Evolutionary conservation across 1,140 invertebrate genomes (phyloP), one percentile per base, ranked within the genome.

Genomic region (Bombus polaris): DNA sequence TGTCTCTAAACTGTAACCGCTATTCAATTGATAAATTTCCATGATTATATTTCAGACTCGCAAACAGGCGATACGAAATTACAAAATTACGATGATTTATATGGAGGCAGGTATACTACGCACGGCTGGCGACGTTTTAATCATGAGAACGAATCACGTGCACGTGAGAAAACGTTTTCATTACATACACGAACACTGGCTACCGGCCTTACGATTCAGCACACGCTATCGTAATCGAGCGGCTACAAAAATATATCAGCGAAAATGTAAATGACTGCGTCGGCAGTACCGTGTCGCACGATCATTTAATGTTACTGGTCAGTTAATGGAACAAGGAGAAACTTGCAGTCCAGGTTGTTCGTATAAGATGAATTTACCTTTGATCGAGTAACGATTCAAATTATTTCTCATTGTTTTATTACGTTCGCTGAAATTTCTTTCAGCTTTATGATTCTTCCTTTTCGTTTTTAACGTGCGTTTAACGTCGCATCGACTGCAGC

Each of bases 211-310:
- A 37, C 8, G 66, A 37, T 68, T 35, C 66, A 68, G 9, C 66
- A 68, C 66, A 68, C n/a, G 66, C 32, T 68, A 68, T 68, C 66
- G 66, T 68, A 68, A 68, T 68, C 66, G 66, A 68, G 32, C 35
- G 1, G 32, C 9, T 10, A 25, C 66, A 68, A 37, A 68, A 37
- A 71, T 28, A 39, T 39, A 71, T 71, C 28, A 13, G 37, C 28
- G 37, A 25, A n/a, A 71, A 71, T 39, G 25, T 71, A 71, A 39
- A 71, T 71, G 35, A 25, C 35, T 71, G 15, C 32, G 37, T 37
- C 37, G 25, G 70, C 5, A 71, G 37, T 39, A 39, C 70, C 70
- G 25, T 71, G 37, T 71, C 70, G 25, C 13, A 39, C 28, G 12
- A 71, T 39, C 70, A 71, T 71, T 71, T 39, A 71, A 71, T 8